Percentiles rank a stretch among this genome's conserved stretches.
Evolutionary conservation across 2,113 vertebrate genomes (phyloP).

Genomic region (Cebidichthys violaceus): DNA sequence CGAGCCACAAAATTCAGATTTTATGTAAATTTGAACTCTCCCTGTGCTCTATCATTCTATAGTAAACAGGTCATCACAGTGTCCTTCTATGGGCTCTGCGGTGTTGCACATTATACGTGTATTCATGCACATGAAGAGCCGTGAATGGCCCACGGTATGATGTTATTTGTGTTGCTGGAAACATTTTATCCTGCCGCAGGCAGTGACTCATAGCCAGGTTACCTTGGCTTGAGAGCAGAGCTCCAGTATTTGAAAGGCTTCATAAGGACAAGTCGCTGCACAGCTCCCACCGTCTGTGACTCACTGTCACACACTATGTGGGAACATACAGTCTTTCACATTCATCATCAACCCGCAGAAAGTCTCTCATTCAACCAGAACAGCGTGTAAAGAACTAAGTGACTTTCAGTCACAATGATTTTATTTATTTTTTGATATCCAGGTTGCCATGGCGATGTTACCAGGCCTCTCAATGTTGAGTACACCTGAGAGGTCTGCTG

Average conservation of each 20-base stretch:
- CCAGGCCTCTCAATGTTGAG: constrained; percentile 6
- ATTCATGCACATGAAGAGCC: constrained; percentile 8
- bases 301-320: constrained; percentile 52
- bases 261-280: constrained; percentile 47
- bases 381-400: constrained; percentile 4
- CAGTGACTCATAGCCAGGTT: constrained; percentile 75
- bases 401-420: constrained; percentile 1
- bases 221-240: constrained; percentile 66
- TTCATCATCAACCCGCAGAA: background rate
- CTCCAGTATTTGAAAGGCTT: constrained; percentile 59
- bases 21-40: background rate
- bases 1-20: background rate
- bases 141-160: constrained; percentile 13
- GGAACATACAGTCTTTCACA: constrained; percentile 29
- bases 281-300: constrained; percentile 63
- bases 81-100: background rate
- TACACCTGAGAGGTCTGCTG: constrained; percentile 25
- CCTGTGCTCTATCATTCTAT: background rate
- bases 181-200: constrained; percentile 66
- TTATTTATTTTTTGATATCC: constrained; percentile 27
- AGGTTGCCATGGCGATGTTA: constrained; percentile 56
- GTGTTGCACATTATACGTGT: constrained; percentile 28
- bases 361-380: constrained; percentile 29
- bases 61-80: background rate
- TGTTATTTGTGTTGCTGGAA: constrained; percentile 56